phyloP scores from a whole-genome alignment of 2,113 vertebrate species.

The Tapirus terrestris region DNA sequence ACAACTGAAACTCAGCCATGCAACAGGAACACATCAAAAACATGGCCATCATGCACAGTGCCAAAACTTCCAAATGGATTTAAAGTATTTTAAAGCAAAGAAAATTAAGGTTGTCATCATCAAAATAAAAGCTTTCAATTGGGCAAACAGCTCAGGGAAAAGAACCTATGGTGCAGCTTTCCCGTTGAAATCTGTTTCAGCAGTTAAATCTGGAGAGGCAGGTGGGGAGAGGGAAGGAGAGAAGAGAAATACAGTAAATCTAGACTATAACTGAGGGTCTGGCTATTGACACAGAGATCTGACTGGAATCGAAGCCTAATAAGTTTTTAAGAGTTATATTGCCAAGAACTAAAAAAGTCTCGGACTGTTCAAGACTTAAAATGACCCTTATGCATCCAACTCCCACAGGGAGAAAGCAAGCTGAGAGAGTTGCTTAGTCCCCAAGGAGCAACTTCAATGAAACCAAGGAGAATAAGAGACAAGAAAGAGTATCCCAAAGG shows the following conservation, averaged over 20 bases:
- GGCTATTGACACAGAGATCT: neutral
- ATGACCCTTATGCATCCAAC: neutral
- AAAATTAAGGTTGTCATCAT: neutral
- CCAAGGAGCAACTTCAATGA: neutral
- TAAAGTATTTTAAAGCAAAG: neutral
- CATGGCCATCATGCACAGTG: neutral
- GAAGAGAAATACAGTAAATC: neutral
- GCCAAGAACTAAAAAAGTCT: neutral
- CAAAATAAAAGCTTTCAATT: neutral
- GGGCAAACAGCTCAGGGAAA: neutral
- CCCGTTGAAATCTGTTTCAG: neutral
- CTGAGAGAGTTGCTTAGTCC: neutral
- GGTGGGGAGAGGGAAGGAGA: neutral
- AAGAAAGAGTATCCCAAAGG: neutral
- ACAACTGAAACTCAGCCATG: neutral
- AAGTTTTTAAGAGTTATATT: neutral
- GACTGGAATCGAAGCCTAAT: neutral
- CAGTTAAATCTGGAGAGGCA: neutral
- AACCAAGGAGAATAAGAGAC: neutral
- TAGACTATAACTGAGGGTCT: neutral
- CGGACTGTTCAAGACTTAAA: neutral
- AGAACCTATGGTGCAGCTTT: neutral
- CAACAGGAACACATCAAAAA: neutral
- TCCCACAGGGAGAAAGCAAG: neutral
- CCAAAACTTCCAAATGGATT: neutral